These are phyloP conservation scores for Caretta caretta DNA, from an alignment of 2,113 vertebrate species.

Conservation along the genomic window DNA sequence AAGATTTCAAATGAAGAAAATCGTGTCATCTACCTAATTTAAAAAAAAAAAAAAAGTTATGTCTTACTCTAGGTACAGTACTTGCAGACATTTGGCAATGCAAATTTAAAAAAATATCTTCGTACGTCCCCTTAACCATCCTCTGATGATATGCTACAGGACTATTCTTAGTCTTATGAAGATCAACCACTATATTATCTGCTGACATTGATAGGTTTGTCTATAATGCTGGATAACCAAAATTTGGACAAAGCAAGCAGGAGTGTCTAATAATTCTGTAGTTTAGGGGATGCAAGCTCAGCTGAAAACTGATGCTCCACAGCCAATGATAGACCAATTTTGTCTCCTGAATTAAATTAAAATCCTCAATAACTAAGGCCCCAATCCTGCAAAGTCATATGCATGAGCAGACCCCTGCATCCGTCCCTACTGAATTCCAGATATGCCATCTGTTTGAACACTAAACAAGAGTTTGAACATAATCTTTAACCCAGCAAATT, in stretches of 20 bases:
- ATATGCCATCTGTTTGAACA: neutral
- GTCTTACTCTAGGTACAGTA: neutral
- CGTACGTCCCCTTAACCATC: neutral
- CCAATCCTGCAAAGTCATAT: fast-evolving
- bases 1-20: conserved; percentile 27
- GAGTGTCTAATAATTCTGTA: neutral
- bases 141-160: neutral
- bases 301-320: neutral
- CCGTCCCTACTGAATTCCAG: neutral
- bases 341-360: neutral
- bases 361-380: neutral
- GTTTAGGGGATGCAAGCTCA: neutral
- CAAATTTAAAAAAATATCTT: neutral
- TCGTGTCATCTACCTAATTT: neutral
- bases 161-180: neutral
- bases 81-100: neutral
- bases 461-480: neutral
- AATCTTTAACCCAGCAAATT: neutral
- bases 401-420: neutral
- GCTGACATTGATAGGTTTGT: neutral
- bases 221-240: neutral
- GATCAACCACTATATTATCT: neutral
- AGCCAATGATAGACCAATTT: neutral
- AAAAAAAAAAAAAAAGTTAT: neutral
- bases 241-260: fast-evolving